phyloP scores from a whole-genome alignment of 53 echinoderm and acorn worm genomes.

The Henricia sp. region DNA sequence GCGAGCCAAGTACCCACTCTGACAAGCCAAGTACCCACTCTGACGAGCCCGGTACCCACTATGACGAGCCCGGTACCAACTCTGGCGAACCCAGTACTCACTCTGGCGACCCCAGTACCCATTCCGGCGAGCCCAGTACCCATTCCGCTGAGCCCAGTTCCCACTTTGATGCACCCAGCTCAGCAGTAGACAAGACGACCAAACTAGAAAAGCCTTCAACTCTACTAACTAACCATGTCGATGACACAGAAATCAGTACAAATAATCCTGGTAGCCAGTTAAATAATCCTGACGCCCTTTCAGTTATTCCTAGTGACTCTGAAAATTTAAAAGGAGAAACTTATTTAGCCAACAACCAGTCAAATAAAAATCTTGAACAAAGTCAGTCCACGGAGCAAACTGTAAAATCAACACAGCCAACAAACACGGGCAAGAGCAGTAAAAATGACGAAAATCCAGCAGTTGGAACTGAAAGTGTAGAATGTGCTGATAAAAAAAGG shows the following conservation, averaged over 20 bases:
- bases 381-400: no score
- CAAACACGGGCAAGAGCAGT: background rate
- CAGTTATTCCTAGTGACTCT: background rate
- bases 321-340: no score
- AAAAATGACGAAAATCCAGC: background rate
- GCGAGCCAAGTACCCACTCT: no score
- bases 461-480: background rate
- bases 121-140: background rate
- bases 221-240: background rate
- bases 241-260: background rate
- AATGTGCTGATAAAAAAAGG: background rate
- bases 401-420: no score
- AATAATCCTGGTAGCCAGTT: background rate
- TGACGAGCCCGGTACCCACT: background rate
- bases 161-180: slow-evolving; percentile 3
- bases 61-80: slow-evolving; percentile 1
- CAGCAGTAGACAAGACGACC: no score
- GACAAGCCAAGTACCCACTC: slow-evolving; percentile 1
- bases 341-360: no score
- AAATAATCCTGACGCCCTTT: background rate
- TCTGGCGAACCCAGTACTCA: background rate
- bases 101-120: no score
- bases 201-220: no score
- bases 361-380: no score
- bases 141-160: background rate